Conservation (phyloP, 2,113 vertebrate species). For the Dipodomys spectabilis region DNA sequence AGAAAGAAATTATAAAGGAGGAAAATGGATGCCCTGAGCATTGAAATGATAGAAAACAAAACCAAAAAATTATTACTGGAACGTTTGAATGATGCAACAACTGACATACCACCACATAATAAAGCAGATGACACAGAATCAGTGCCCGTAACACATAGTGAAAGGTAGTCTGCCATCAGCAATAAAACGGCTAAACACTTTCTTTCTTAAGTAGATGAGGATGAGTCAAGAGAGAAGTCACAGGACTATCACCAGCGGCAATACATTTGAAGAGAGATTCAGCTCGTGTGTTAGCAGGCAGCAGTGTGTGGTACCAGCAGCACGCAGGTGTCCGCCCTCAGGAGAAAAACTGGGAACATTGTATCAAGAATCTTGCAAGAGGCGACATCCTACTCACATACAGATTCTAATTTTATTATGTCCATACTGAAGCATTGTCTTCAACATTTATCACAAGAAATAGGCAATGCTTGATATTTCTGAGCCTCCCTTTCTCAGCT, state of each 20-base stretch:
- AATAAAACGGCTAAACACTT: background rate
- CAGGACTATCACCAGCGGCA: background rate
- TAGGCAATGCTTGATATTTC: background rate
- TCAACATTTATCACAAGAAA: background rate
- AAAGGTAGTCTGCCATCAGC: background rate
- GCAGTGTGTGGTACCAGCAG: background rate
- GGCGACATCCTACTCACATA: background rate
- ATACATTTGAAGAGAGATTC: background rate
- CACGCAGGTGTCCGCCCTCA: background rate
- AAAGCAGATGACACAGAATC: background rate
- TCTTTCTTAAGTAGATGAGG: background rate
- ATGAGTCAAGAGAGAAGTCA: background rate
- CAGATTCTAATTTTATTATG: background rate
- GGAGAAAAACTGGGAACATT: background rate
- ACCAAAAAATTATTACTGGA: background rate
- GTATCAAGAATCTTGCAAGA: background rate
- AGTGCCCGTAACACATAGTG: background rate
- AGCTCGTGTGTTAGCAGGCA: background rate
- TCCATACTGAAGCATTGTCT: too few species aligned
- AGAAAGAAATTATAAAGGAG: background rate
- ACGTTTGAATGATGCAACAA: background rate
- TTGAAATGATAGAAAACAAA: background rate
- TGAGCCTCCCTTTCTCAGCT: background rate
- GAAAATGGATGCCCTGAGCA: background rate
- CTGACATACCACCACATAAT: background rate